Evolutionary conservation across 2,113 vertebrate species (phyloP).

Genomic region (Alectura lathami): DNA sequence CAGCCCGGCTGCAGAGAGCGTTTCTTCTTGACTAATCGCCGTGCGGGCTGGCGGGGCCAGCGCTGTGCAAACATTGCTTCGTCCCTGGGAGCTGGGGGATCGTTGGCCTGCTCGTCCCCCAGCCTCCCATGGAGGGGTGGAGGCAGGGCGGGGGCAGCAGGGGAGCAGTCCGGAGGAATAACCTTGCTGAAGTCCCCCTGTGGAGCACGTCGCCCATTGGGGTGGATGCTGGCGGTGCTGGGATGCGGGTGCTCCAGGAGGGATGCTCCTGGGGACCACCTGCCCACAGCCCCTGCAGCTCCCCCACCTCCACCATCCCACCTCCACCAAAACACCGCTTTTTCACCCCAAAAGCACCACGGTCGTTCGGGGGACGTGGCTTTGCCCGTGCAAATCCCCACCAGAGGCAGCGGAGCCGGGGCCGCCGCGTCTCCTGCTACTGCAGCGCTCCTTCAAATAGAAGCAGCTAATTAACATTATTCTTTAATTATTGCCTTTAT

Average conservation of each 20-base stretch:
- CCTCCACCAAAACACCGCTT: not conserved
- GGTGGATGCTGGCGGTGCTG: not conserved
- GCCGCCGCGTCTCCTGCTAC: slow-evolving; percentile 66
- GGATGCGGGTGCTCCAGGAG: not conserved
- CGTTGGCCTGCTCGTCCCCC: accelerated
- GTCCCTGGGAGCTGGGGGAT: not conserved
- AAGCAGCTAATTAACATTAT: slow-evolving; percentile 89
- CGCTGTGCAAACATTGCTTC: not conserved
- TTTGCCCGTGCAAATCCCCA: accelerated
- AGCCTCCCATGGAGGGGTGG: accelerated
- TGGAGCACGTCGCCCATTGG: not conserved
- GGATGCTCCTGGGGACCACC: not conserved
- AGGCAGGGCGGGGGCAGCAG: not conserved
- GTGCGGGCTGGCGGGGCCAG: not conserved
- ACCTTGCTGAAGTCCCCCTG: accelerated
- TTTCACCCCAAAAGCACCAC: not conserved
- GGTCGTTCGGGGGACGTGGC: not conserved
- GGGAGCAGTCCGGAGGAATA: accelerated
- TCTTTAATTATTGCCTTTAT: slow-evolving; percentile 89
- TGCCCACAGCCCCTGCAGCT: not conserved
- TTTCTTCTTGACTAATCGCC: slow-evolving; percentile 41
- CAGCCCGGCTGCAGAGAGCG: slow-evolving; percentile 38
- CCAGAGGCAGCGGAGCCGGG: not conserved
- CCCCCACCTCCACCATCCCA: not conserved
- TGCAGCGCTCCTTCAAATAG: slow-evolving; percentile 73